Evolutionary conservation across 2,888 invertebrate genomes (phyloP).

Genomic region (Latrodectus hesperus): DNA sequence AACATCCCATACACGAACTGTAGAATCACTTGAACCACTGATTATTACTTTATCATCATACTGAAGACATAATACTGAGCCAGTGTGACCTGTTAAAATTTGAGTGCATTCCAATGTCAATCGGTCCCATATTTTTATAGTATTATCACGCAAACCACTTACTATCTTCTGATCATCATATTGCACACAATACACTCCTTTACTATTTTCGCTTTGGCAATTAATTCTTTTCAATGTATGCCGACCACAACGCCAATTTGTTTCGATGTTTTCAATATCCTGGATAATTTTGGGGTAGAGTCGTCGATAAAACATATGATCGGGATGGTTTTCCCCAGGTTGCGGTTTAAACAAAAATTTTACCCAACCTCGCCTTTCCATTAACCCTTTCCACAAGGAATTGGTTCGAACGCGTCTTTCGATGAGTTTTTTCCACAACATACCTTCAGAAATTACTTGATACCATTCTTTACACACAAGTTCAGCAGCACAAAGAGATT

Average conservation of each 20-base stretch:
- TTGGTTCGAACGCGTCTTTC: slow-evolving; percentile 98
- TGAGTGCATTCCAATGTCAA: slow-evolving; percentile 92
- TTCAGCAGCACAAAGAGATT: slow-evolving; percentile 95
- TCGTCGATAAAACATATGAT: slow-evolving; percentile 96
- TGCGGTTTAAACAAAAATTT: slow-evolving; percentile 96
- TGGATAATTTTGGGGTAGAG: slow-evolving; percentile 95
- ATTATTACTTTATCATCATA: slow-evolving; percentile 99
- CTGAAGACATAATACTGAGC: slow-evolving; percentile 98
- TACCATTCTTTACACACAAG: slow-evolving; percentile 98
- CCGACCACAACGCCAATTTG: slow-evolving; percentile 97
- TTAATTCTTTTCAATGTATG: slow-evolving; percentile 98
- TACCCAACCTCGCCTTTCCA: slow-evolving; percentile 97
- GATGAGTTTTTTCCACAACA: slow-evolving; percentile 99
- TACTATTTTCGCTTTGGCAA: slow-evolving; percentile 98
- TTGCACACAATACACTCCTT: slow-evolving; percentile 99
- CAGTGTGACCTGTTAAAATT: slow-evolving; percentile 97
- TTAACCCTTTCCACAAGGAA: slow-evolving; percentile 95
- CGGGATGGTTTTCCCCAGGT: slow-evolving; percentile 91
- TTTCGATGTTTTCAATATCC: slow-evolving; percentile 90
- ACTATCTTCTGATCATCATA: slow-evolving; percentile 99
- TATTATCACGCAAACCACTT: slow-evolving; percentile 98
- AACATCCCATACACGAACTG: slow-evolving; percentile 98
- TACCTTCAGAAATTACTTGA: slow-evolving; percentile 95
- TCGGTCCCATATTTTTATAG: slow-evolving; percentile 99
- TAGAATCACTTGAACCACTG: slow-evolving; percentile 97